These are phyloP conservation scores for Seira musarum DNA, from an alignment of 2,888 invertebrate species.

Conservation along the genomic window DNA sequence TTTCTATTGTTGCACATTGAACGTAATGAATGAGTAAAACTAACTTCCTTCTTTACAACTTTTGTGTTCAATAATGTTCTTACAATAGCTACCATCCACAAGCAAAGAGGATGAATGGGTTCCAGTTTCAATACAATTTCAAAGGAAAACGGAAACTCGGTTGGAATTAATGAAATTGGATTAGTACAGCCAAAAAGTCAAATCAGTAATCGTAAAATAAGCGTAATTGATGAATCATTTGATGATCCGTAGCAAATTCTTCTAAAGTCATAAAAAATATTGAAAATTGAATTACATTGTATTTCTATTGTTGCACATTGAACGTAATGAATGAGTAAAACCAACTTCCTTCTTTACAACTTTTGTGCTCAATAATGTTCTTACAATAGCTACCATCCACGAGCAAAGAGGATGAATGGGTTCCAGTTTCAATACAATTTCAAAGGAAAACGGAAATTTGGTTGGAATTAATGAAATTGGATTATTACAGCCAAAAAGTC, in stretches of 20 bases:
- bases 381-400: neutral
- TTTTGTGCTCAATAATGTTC: neutral
- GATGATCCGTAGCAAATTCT: neutral
- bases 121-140: neutral
- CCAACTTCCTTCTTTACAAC: neutral
- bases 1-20: neutral
- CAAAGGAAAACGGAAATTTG: slow-evolving; percentile 3
- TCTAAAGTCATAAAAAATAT: neutral
- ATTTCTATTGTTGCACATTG: neutral
- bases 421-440: neutral
- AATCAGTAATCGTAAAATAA: neutral
- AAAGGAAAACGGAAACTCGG: slow-evolving; percentile 4
- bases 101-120: neutral
- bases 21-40: slow-evolving; percentile 13
- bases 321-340: slow-evolving; percentile 13
- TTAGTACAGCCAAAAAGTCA: neutral
- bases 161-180: neutral
- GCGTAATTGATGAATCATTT: neutral
- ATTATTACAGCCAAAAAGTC: slow-evolving; percentile 4
- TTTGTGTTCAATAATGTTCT: neutral
- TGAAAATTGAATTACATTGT: neutral
- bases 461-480: neutral
- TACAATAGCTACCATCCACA: neutral
- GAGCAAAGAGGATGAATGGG: neutral
- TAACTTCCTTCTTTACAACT: neutral